Evolutionary conservation across 1,140 invertebrate genomes (phyloP), one percentile per base, ranked within the genome.

Genomic region (Camponotus vicinus): DNA sequence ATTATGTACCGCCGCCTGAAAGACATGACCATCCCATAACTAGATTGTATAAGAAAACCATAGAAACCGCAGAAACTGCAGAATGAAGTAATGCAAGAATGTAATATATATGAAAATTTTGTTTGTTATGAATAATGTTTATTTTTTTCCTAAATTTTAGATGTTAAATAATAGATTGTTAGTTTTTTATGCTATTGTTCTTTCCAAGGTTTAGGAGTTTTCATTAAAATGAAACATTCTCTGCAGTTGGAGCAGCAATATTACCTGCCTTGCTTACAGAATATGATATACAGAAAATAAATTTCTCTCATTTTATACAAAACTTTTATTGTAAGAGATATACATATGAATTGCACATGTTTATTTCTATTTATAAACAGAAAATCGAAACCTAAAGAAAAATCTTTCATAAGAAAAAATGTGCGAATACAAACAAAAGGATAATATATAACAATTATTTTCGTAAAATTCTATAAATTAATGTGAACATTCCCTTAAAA

Each of bases 291-390:
- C 27, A 61, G 52, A 52, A 87, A 67, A 86, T 32, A 55, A 42
- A 32, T 15, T 37, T n/a, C 15, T 76, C 27, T 76, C 7, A 27
- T 86, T 89, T 86, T 86, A 40, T 89, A 89, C 0, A 86, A 89
- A 89, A 89, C 13, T 89, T 77, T 88, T 89, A 89, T 88, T 88
- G 59, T 71, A 80, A 89, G 64, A 84, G 49, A 79, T 86, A 21
- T 90, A 87, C 85, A 69, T 88, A 66, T 52, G 82, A 71, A 78
- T 67, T 87, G 59, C 76, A 79, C 27, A 6, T 27, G 11, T 67
- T 52, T 85, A 57, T 5, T 37, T 3, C n/a, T 79, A 83, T 66
- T 40, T 75, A 83, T 86, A 86, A 78, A 45, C 69, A 84, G 55
- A 52, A 84, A 59, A 79, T 64, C 27, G 49, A 63, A 37, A 78